Evolutionary conservation across 2,113 vertebrate species (phyloP), one percentile per base, ranked within the genome.

Genomic region (Megaleporinus macrocephalus): DNA sequence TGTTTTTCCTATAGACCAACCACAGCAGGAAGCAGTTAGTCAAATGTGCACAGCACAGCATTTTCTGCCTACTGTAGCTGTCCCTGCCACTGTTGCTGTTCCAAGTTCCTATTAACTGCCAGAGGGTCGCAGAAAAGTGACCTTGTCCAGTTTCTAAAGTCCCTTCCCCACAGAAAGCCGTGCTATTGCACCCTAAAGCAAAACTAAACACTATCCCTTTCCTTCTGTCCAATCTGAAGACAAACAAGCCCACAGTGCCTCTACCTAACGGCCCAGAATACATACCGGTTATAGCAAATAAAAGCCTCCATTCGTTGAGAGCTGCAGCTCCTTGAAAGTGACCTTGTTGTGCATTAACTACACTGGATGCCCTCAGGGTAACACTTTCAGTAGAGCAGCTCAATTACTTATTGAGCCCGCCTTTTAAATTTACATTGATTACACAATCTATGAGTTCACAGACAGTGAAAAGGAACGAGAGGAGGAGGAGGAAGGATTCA

Each of bases 291-390:
- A 26, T 26, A 72, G 65, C 22, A 65, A 44, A 66, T 66, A 66
- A 63, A 78, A 44, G 61, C n/a, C 62, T 62, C 15, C 13, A 16
- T 29, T 44, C 69, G 22, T 66, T 73, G n/a, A 66, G 36, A 55
- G 33, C 57, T 41, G 69, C 49, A 80, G 71, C 79, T 73, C 24
- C 59, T 80, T 77, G 44, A 84, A 84, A 77, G 76, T 90, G 87
- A 92, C 92, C 90, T 92, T 91, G 89, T 65, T 83, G 29, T 82
- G 76, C 53, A 55, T 84, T 76, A 80, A 65, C 78, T 76, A 73
- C 63, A 69, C 71, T 29, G 33, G 76, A 82, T 24, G 73, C 75
- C 83, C 65, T 73, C 55, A 69, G 79, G 80, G 29, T 82, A 57
- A 73, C 71, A 30, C 51, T 68, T 76, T 44, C 63, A 5, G 66